Percentiles rank a stretch among this genome's conserved stretches.
phyloP scores from a whole-genome alignment of 2,888 invertebrate genomes.

The Octonoba sinensis region DNA sequence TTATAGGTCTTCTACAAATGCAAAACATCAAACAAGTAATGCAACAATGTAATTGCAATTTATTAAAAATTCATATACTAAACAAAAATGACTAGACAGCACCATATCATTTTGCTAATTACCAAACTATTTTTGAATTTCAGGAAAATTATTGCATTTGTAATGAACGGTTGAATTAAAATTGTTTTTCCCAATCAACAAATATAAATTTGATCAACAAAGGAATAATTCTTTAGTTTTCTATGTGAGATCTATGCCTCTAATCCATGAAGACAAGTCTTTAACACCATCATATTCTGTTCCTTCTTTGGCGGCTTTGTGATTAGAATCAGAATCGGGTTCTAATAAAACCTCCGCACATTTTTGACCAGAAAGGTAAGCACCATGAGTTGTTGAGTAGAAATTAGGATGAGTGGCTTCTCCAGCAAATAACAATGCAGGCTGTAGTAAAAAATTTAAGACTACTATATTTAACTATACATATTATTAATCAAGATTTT shows the following conservation, averaged over 20 bases:
- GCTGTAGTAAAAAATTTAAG: conserved; percentile 74
- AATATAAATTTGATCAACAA: too few relatives aligned
- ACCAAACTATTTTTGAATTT: too few relatives aligned
- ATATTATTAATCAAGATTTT: too few relatives aligned
- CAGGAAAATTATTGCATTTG: too few relatives aligned
- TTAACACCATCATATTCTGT: conserved; percentile 19
- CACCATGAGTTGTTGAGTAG: conserved; percentile 96
- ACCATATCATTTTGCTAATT: background rate
- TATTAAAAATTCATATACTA: too few relatives aligned
- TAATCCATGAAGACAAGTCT: conserved; percentile 62
- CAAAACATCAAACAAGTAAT: too few relatives aligned
- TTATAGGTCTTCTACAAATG: too few relatives aligned
- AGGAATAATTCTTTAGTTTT: too few relatives aligned
- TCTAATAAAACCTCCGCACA: conserved; percentile 75
- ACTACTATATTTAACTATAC: background rate
- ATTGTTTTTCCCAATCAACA: too few relatives aligned
- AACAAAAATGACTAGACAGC: conserved; percentile 29
- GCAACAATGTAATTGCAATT: too few relatives aligned
- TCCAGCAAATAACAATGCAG: conserved; percentile 89
- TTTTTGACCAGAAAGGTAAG: conserved; percentile 87
- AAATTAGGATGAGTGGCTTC: conserved; percentile 95
- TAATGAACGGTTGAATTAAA: too few relatives aligned
- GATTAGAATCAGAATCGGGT: conserved; percentile 39
- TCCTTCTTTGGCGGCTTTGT: conserved; percentile 17
- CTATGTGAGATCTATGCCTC: conserved; percentile 60